Conservation (phyloP, 2,888 invertebrate genomes). For the Drepana falcataria region DNA sequence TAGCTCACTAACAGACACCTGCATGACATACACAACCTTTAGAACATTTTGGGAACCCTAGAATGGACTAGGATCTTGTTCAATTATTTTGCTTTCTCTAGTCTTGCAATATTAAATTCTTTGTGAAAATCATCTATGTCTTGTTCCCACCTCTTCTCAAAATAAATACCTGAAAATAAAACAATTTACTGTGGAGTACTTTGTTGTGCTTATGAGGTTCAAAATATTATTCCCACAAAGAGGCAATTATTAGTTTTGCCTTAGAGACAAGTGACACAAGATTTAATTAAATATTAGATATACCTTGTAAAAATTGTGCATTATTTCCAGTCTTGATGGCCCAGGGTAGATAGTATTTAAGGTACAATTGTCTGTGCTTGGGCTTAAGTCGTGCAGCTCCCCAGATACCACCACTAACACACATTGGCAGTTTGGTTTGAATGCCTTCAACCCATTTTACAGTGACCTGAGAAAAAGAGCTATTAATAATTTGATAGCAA, state of each 20-base stretch:
- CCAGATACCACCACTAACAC: conserved; percentile 93
- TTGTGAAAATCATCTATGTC: conserved; percentile 86
- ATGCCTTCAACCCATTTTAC: conserved; percentile 99
- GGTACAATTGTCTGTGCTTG: conserved; percentile 89
- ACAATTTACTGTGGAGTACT: background rate
- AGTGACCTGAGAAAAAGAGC: conserved; percentile 82
- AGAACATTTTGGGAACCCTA: too few relatives aligned
- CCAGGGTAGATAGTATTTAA: conserved; percentile 90
- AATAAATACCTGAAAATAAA: conserved; percentile 81
- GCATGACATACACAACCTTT: too few relatives aligned
- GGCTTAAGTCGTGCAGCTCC: conserved; percentile 92
- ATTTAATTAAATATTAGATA: too few relatives aligned
- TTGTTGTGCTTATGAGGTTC: too few relatives aligned
- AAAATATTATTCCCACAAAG: too few relatives aligned
- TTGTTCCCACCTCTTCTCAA: conserved; percentile 96
- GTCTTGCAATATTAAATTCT: conserved; percentile 86
- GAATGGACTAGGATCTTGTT: background rate
- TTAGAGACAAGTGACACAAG: too few relatives aligned
- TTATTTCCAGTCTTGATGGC: conserved; percentile 87
- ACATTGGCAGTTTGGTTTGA: conserved; percentile 97
- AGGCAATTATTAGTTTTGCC: too few relatives aligned
- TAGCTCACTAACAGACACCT: too few relatives aligned
- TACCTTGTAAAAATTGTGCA: conserved; percentile 88
- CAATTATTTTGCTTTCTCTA: conserved; percentile 44
- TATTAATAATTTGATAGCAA: background rate